Percentiles rank a stretch among this genome's conserved stretches.
Evolutionary conservation across 2,888 invertebrate genomes (phyloP).

Genomic region (Adela reaumurella): DNA sequence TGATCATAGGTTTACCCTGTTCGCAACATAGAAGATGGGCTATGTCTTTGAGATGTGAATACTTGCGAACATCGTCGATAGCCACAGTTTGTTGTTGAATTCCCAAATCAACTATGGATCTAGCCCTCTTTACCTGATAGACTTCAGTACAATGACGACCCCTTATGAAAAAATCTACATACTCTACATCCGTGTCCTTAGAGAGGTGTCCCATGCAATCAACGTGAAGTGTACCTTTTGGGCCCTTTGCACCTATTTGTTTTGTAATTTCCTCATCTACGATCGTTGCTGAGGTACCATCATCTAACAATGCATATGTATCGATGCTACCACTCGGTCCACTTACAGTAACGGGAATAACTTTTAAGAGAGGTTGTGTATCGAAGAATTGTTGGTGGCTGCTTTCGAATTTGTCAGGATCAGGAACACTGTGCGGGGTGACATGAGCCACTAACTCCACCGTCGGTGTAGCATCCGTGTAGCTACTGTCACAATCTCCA

Average conservation of each 20-base stretch:
- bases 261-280: neutral
- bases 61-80: no score
- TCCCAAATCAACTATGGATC: neutral
- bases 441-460: no score
- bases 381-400: neutral
- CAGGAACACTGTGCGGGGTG: no score
- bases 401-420: no score
- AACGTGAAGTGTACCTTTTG: neutral
- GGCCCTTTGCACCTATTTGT: neutral
- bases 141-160: neutral
- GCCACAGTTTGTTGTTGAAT: no score
- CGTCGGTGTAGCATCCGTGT: no score
- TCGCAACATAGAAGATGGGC: no score
- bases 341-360: neutral
- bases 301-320: neutral
- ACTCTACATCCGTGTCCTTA: neutral
- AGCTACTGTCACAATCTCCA: no score
- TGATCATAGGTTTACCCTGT: neutral
- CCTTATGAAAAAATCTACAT: neutral
- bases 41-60: no score
- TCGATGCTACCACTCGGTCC: neutral
- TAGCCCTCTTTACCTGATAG: neutral
- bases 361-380: neutral
- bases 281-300: neutral
- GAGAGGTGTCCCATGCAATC: neutral